Evolutionary conservation across 2,113 vertebrate genomes (phyloP).

Genomic region (Neodontobutis hainanensis): DNA sequence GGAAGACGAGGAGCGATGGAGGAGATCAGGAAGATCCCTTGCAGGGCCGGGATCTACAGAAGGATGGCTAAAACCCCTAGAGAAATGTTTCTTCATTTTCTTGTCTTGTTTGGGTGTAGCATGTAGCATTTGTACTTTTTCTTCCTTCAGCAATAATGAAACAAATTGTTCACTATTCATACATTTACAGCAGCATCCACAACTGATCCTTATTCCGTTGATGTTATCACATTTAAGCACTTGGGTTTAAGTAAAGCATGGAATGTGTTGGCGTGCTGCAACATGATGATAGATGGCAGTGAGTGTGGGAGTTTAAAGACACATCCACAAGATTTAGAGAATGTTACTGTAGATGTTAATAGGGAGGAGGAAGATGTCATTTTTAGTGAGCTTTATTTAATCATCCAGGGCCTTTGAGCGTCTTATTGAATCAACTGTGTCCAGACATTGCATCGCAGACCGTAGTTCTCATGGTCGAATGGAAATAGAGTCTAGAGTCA

Average conservation of each 20-base stretch:
- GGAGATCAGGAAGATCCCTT: slow-evolving; percentile 43
- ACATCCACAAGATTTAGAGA: slow-evolving; percentile 26
- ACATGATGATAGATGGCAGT: slow-evolving; percentile 41
- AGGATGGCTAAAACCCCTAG: slow-evolving; percentile 25
- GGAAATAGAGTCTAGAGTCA: slow-evolving; percentile 6
- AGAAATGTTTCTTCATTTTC: slow-evolving; percentile 6
- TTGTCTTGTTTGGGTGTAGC: background rate
- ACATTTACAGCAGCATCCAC: slow-evolving; percentile 15
- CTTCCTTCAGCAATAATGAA: too few relatives aligned
- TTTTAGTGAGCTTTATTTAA: slow-evolving; percentile 1
- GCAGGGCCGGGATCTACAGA: slow-evolving; percentile 31
- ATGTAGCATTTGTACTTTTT: background rate
- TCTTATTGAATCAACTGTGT: slow-evolving; percentile 6
- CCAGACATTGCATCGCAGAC: background rate
- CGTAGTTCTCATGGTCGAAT: background rate
- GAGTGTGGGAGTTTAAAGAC: slow-evolving; percentile 19
- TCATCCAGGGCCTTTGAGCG: background rate
- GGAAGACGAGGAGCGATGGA: slow-evolving; percentile 60
- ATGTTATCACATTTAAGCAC: slow-evolving; percentile 50
- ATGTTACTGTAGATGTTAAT: slow-evolving; percentile 18
- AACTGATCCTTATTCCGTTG: slow-evolving; percentile 29
- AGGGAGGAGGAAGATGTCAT: slow-evolving; percentile 5
- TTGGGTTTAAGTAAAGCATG: slow-evolving; percentile 36
- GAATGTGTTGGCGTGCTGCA: slow-evolving; percentile 52
- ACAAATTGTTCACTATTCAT: background rate